Percentiles rank a stretch among this genome's conserved stretches.
Conservation (phyloP, 2,113 vertebrate genomes). For the Poeciliopsis retropinna region DNA sequence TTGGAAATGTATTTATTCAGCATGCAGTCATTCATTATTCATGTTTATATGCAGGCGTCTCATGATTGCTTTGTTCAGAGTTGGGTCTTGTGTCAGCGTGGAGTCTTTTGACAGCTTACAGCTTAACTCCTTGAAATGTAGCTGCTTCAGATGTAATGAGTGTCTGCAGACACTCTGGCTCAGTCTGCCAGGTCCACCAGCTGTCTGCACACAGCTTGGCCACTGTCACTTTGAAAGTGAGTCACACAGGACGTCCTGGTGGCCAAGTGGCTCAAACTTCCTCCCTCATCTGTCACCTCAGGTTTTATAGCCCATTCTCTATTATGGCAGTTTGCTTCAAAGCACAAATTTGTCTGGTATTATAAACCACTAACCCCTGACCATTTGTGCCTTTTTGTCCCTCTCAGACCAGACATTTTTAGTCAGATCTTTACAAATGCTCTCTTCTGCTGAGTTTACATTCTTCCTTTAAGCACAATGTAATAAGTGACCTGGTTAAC, state of each 20-base stretch:
- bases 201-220: constrained; percentile 49
- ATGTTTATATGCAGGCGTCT: constrained; percentile 57
- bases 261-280: constrained; percentile 71
- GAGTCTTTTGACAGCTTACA: constrained; percentile 49
- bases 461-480: constrained; percentile 30
- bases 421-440: constrained; percentile 2
- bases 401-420: constrained; percentile 35
- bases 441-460: constrained; percentile 7
- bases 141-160: constrained; percentile 40
- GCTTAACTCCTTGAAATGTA: constrained; percentile 60
- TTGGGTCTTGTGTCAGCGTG: constrained; percentile 53
- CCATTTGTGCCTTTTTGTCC: constrained; percentile 63
- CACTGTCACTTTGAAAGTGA: constrained; percentile 61
- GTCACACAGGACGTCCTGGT: constrained; percentile 72
- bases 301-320: constrained; percentile 51
- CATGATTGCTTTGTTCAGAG: constrained; percentile 63
- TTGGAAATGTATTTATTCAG: constrained; percentile 66
- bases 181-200: constrained; percentile 21
- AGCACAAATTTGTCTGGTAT: constrained; percentile 43
- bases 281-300: constrained; percentile 65
- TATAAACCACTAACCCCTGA: constrained; percentile 61
- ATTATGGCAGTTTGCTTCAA: constrained; percentile 38
- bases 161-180: constrained; percentile 39
- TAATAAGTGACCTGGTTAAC: constrained; percentile 40
- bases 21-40: constrained; percentile 71